These are phyloP conservation scores for Tautogolabrus adspersus DNA, from an alignment of 2,113 vertebrate species.

Conservation along the genomic window DNA sequence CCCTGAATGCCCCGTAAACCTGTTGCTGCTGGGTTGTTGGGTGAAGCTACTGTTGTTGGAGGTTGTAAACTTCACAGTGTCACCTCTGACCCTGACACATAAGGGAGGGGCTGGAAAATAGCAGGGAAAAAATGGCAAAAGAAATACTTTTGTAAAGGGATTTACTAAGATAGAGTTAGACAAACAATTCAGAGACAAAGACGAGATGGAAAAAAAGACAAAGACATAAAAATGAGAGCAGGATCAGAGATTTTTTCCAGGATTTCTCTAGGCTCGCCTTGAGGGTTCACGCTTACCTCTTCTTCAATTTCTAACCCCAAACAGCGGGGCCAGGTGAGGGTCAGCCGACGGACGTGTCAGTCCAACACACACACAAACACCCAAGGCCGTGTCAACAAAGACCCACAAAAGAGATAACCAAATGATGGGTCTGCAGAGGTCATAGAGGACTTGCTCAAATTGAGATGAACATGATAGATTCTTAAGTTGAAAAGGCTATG, in stretches of 20 bases:
- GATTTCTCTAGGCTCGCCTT: slow-evolving; percentile 33
- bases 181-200: neutral
- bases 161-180: neutral
- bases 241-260: neutral
- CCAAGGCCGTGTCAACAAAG: slow-evolving; percentile 73
- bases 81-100: slow-evolving; percentile 62
- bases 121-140: neutral
- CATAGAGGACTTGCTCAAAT: slow-evolving; percentile 4
- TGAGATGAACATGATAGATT: slow-evolving; percentile 7
- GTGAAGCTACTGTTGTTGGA: slow-evolving; percentile 59
- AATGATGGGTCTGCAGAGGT: slow-evolving; percentile 53
- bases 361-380: slow-evolving; percentile 58
- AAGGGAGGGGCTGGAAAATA: slow-evolving; percentile 5
- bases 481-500: neutral
- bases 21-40: slow-evolving; percentile 39
- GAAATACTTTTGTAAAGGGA: neutral
- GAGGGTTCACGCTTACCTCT: slow-evolving; percentile 35
- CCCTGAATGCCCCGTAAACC: neutral
- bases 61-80: slow-evolving; percentile 65
- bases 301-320: slow-evolving; percentile 47
- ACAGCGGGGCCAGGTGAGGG: slow-evolving; percentile 69
- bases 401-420: slow-evolving; percentile 53
- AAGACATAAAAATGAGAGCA: neutral
- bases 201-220: neutral
- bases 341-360: slow-evolving; percentile 61